Base-by-base conservation (phyloP, 2,888 invertebrate genomes). In the Agrotis puta region DNA sequence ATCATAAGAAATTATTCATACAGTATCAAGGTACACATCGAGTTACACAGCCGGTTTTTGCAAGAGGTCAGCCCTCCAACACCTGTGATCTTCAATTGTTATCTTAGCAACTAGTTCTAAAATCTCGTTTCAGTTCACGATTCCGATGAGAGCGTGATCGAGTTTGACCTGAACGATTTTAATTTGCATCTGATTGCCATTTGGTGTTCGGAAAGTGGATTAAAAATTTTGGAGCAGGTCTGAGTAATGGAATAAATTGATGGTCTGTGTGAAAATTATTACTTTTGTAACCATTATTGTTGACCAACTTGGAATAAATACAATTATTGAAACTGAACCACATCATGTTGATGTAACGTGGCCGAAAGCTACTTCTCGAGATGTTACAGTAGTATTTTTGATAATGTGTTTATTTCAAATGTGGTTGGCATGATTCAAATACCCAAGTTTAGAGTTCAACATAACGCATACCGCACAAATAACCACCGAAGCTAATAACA, bases 71-170 rank as follows among this genome's bases (percentile, higher is more conserved):
- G 81, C 79, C 71, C 74, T 72, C 74, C 85, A 78, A 80, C 92
- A 91, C 90, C 90, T 89, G 91, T 90, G 91, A 92, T 91, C 87
- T 89, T 90, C 90, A 91, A 91, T 93, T 93, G 93, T 93, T 88
- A 87, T 84, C 85, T 85, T 80, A 78, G 81, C 77, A 90, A 92
- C 92, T 84, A 87, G 91, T 91, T 92, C 71, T 74, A 72, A 87
- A 90, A 92, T 92, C 93, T 88, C 76, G 92, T 93, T 93, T 91
- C 77, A 70, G 61, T 83, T 83, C 85, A 84, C 79, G 72, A 91
- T 93, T 94, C 94, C 92, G 92, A 95, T 95, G 95, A 91, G 95
- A 95, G 89, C 88, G 85, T 77, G 82, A 91, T 92, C 94, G 87
- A 83, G 94, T 94, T 92, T 88, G 87, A 91, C 91, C 88, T 83